Evolutionary conservation across 2,797 vertebrate species (phyloP).

Genomic region (Diplodus puntazzo): DNA sequence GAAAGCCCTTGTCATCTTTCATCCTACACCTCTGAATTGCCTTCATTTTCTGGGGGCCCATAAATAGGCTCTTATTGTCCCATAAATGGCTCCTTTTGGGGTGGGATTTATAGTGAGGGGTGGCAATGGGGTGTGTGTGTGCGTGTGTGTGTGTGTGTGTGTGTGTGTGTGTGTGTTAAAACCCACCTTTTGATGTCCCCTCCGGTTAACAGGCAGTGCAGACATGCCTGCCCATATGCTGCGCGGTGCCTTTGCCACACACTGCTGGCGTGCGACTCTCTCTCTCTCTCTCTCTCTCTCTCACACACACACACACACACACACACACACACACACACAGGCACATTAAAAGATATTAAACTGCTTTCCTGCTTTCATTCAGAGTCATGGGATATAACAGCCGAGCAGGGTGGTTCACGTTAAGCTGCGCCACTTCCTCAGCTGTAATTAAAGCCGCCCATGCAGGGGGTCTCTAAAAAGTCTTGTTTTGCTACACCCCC

Average conservation of each 20-base stretch:
- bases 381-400: conserved; percentile 76
- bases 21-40: conserved; percentile 80
- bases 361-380: conserved; percentile 78
- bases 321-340: conserved; percentile 18
- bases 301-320: too few species aligned
- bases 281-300: conserved; percentile 4
- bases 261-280: conserved; percentile 65
- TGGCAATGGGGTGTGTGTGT: conserved; percentile 58
- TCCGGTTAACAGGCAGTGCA: conserved; percentile 70
- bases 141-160: conserved; percentile 19
- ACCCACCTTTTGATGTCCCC: conserved; percentile 80
- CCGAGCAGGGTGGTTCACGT: conserved; percentile 68
- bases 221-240: conserved; percentile 73
- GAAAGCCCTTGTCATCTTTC: conserved; percentile 80
- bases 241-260: conserved; percentile 66
- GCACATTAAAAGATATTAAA: conserved; percentile 81
- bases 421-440: conserved; percentile 74
- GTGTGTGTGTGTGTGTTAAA: conserved; percentile 50
- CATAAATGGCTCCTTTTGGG: conserved; percentile 82
- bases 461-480: conserved; percentile 64
- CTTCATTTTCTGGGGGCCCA: conserved; percentile 80
- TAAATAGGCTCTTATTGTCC: conserved; percentile 81
- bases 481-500: conserved; percentile 60
- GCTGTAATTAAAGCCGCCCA: conserved; percentile 73
- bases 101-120: conserved; percentile 79